A percentile compares a stretch with the other conserved stretches of the same genome.
These are phyloP conservation scores for Ornithoptera priamus DNA, from an alignment of 2,888 invertebrate genomes.

Conservation along the genomic window DNA sequence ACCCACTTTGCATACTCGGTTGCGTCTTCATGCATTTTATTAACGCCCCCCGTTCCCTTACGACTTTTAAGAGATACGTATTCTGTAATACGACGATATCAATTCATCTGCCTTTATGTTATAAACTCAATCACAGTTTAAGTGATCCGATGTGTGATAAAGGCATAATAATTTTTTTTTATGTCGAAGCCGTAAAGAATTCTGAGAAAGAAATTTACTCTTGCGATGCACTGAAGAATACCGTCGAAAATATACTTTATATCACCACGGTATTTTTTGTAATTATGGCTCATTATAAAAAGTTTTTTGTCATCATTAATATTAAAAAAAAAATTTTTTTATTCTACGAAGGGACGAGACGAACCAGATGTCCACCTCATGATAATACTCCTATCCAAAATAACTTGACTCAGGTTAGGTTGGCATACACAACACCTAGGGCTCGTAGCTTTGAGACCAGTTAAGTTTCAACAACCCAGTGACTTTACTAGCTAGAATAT, in stretches of 20 bases:
- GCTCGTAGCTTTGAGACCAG: too few species aligned
- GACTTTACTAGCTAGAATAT: too few species aligned
- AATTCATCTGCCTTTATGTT: not conserved
- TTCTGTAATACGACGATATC: not conserved
- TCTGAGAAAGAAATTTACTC: not conserved
- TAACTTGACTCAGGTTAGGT: too few species aligned
- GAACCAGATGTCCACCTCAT: too few species aligned
- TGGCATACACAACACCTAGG: too few species aligned
- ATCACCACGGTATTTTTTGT: too few species aligned
- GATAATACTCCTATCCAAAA: too few species aligned
- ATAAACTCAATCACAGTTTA: slow-evolving; percentile 1
- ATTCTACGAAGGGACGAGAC: too few species aligned
- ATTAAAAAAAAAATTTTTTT: too few species aligned
- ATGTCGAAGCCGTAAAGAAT: not conserved
- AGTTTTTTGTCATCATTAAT: not conserved
- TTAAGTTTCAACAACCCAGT: too few species aligned
- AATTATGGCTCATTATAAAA: not conserved
- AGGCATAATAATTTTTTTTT: not conserved
- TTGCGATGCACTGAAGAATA: not conserved
- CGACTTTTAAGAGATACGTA: not conserved
- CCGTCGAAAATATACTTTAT: not conserved
- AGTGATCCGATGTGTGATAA: not conserved
- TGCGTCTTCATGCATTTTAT: slow-evolving; percentile 19
- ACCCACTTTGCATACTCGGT: slow-evolving; percentile 18
- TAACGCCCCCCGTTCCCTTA: not conserved